phyloP scores from a whole-genome alignment of 2,888 invertebrate genomes.

The Syritta pipiens region DNA sequence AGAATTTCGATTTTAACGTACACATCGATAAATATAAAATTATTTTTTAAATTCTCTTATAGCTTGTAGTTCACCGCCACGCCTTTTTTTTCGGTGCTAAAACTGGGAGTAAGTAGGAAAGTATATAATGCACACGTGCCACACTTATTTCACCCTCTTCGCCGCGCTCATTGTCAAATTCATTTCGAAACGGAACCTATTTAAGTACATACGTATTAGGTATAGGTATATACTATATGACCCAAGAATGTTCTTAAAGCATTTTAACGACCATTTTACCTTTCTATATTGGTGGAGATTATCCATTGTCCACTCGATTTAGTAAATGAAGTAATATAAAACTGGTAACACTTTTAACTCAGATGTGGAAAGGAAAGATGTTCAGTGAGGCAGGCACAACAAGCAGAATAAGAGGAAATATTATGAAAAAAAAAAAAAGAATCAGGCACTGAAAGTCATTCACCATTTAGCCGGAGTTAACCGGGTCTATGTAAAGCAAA shows the following conservation, averaged over 20 bases:
- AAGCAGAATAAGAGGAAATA: neutral
- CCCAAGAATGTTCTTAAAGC: neutral
- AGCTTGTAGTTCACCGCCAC: conserved; percentile 9
- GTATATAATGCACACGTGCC: conserved; percentile 3
- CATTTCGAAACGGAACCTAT: too few relatives aligned
- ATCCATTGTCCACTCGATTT: conserved; percentile 8
- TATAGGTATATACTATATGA: too few relatives aligned
- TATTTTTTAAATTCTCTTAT: too few relatives aligned
- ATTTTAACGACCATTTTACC: too few relatives aligned
- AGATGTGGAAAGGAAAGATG: conserved; percentile 9
- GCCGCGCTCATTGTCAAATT: too few relatives aligned
- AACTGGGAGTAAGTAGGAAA: neutral
- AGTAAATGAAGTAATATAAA: neutral
- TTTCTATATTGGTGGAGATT: conserved; percentile 19
- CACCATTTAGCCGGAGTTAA: conserved; percentile 26
- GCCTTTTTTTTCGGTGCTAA: conserved; percentile 20
- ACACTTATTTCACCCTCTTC: too few relatives aligned
- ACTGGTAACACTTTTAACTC: neutral
- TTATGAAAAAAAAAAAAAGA: neutral
- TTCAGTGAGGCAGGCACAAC: conserved; percentile 6
- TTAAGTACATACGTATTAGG: too few relatives aligned
- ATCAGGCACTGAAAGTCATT: conserved; percentile 8
- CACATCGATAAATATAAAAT: too few relatives aligned
- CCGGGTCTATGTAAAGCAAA: conserved; percentile 19
- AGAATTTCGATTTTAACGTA: too few relatives aligned